phyloP scores from a whole-genome alignment of 2,797 vertebrate species.

The Crossoptilon crossoptilon region DNA sequence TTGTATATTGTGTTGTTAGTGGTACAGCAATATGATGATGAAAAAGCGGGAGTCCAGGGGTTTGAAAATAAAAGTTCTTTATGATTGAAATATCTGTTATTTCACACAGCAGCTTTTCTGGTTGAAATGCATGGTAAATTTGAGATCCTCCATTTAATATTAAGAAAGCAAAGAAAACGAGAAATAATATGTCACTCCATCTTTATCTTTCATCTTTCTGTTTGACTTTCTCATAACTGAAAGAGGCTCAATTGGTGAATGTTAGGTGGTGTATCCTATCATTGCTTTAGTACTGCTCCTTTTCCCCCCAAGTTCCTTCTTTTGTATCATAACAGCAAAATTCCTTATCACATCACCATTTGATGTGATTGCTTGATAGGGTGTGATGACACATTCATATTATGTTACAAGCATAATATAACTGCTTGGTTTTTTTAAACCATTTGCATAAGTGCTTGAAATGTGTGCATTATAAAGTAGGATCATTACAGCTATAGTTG shows the following conservation, averaged over 20 bases:
- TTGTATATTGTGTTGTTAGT: constrained; percentile 43
- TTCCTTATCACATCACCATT: constrained; percentile 20
- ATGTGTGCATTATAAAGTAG: constrained; percentile 57
- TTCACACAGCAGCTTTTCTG: constrained; percentile 24
- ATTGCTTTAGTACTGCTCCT: background rate
- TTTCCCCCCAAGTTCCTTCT: background rate
- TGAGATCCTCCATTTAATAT: constrained; percentile 14
- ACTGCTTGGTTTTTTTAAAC: constrained; percentile 64
- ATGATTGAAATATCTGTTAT: constrained; percentile 16
- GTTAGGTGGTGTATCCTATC: background rate
- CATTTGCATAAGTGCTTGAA: constrained; percentile 60
- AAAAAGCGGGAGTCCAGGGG: background rate
- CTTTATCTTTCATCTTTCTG: background rate
- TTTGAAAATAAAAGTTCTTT: background rate
- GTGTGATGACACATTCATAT: constrained; percentile 65
- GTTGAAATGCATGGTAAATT: constrained; percentile 21
- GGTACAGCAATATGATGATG: constrained; percentile 13
- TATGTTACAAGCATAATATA: constrained; percentile 61
- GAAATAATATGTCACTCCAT: background rate
- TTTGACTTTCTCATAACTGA: background rate
- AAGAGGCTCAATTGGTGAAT: background rate
- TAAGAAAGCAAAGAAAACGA: constrained; percentile 2
- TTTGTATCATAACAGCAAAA: constrained; percentile 12
- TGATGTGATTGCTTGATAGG: constrained; percentile 60
- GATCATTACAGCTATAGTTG: constrained; percentile 58